Evolutionary conservation across 2,113 vertebrate genomes (phyloP).

Genomic region (Anolis sagrei): DNA sequence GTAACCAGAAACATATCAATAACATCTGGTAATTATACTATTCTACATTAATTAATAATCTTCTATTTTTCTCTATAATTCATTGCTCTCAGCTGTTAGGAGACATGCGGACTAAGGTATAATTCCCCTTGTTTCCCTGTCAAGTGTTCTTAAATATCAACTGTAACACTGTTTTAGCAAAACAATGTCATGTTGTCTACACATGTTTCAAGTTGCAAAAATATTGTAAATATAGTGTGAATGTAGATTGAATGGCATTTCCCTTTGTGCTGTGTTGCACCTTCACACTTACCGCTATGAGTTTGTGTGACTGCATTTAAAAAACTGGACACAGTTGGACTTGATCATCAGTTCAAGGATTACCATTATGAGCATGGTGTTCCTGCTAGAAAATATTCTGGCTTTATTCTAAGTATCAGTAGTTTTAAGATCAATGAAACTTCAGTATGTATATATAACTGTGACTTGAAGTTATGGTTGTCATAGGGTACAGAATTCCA

Average conservation of each 20-base stretch:
- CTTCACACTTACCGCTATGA: background rate
- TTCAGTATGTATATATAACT: background rate
- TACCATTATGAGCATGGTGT: accelerated
- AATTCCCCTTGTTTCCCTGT: conserved; percentile 75
- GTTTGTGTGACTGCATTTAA: conserved; percentile 23
- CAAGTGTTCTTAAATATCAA: conserved; percentile 37
- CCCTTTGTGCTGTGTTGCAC: conserved; percentile 21
- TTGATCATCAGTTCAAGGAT: background rate
- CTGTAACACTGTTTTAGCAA: conserved; percentile 7
- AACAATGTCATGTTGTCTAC: background rate
- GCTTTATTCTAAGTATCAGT: background rate
- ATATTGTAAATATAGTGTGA: background rate
- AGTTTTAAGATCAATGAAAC: background rate
- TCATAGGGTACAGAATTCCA: background rate
- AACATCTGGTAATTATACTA: conserved; percentile 38
- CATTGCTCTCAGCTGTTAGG: conserved; percentile 98
- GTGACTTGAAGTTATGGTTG: background rate
- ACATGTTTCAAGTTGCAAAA: conserved; percentile 23
- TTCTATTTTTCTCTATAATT: conserved; percentile 82
- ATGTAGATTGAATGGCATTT: conserved; percentile 44
- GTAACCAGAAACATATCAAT: conserved; percentile 31
- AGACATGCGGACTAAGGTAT: conserved; percentile 99
- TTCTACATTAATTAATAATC: conserved; percentile 81
- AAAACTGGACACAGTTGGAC: conserved; percentile 6
- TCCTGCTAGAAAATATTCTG: background rate